Conservation (phyloP, 2,888 invertebrate species). For the Drosophila cognata region DNA sequence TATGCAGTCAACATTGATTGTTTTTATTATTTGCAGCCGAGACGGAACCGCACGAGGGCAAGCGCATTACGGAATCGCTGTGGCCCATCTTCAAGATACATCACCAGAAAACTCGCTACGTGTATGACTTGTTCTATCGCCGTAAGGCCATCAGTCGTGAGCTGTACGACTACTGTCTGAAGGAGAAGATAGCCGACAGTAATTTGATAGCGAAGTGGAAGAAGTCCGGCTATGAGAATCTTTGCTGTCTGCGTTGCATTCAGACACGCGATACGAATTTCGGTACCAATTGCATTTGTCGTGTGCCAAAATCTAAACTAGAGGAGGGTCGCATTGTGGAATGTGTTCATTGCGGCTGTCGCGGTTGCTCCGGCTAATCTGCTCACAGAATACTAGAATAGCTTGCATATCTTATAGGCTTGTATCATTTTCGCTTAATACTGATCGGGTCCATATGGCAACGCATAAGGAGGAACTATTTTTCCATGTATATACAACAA, state of each 20-base stretch:
- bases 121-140: slow-evolving; percentile 97
- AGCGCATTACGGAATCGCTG: slow-evolving; percentile 97
- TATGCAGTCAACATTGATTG: not conserved
- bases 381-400: not conserved
- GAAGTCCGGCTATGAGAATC: slow-evolving; percentile 98
- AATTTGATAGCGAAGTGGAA: slow-evolving; percentile 99
- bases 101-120: slow-evolving; percentile 98
- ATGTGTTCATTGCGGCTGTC: slow-evolving; percentile 99
- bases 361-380: slow-evolving; percentile 96
- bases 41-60: slow-evolving; percentile 99
- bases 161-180: slow-evolving; percentile 97
- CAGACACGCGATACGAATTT: slow-evolving; percentile 99
- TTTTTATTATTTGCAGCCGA: slow-evolving; percentile 88
- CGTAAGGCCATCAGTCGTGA: slow-evolving; percentile 98
- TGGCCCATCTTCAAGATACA: slow-evolving; percentile 99
- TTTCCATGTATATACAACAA: slow-evolving; percentile 18
- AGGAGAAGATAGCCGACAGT: slow-evolving; percentile 98
- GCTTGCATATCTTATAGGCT: not conserved
- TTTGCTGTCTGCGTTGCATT: slow-evolving; percentile 98
- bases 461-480: not conserved
- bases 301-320: slow-evolving; percentile 98
- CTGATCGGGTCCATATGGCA: not conserved
- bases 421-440: not conserved
- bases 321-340: slow-evolving; percentile 98
- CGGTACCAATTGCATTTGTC: slow-evolving; percentile 99